These are phyloP conservation scores for Nasonia vitripennis DNA, from an alignment of 1,140 invertebrate species.

Conservation along the genomic window DNA sequence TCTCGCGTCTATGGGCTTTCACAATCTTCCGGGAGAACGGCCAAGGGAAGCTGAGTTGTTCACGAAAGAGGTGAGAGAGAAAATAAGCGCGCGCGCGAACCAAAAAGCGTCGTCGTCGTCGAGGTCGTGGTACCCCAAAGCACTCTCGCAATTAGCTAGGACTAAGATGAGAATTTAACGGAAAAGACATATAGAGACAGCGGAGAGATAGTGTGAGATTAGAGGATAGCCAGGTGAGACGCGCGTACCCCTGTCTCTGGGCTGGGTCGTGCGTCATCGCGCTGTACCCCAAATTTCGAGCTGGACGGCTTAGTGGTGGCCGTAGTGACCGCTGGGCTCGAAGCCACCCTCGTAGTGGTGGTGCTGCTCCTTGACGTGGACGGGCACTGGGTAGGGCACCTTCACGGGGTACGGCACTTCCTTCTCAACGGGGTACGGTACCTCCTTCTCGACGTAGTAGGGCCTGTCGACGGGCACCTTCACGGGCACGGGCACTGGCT, in stretches of 20 bases:
- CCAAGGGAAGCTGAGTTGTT: background rate
- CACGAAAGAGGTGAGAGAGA: background rate
- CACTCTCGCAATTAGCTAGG: constrained; percentile 39
- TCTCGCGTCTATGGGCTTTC: background rate
- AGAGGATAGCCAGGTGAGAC: background rate
- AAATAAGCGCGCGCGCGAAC: background rate
- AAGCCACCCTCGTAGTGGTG: constrained; percentile 58
- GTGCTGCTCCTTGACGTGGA: constrained; percentile 71
- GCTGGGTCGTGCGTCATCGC: background rate
- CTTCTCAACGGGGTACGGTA: constrained; percentile 83
- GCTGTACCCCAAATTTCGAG: background rate
- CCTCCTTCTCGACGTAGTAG: constrained; percentile 84
- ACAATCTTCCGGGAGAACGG: background rate
- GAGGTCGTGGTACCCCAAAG: constrained; percentile 1
- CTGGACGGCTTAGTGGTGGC: constrained; percentile 46
- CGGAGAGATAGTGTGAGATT: background rate
- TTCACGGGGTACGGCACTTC: constrained; percentile 85
- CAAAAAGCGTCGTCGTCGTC: background rate
- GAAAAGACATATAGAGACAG: constrained; percentile 28
- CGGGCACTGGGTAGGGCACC: constrained; percentile 79
- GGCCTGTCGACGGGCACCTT: constrained; percentile 88
- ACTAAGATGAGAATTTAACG: constrained; percentile 36
- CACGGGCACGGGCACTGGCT: constrained; percentile 84
- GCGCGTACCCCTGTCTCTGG: background rate
- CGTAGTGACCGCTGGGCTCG: constrained; percentile 55